Base-by-base conservation (phyloP, 2,113 vertebrate genomes). In the Vidua chalybeata region DNA sequence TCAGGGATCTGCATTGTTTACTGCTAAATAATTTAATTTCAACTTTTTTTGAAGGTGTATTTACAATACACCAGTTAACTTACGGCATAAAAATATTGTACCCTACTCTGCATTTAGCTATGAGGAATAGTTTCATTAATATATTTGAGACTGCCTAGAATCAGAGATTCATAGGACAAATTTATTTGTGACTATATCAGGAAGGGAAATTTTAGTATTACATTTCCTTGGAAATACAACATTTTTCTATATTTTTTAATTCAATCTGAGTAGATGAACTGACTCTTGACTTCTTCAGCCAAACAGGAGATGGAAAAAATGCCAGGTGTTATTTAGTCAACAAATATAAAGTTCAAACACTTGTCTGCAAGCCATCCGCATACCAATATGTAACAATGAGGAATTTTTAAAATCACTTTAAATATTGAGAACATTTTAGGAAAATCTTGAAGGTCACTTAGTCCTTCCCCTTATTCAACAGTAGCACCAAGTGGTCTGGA, bases 391-490 rank as follows among this genome's bases (percentile, higher is more conserved):
- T 23, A 56, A 17, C 20, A 59, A 61, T 52, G 41, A 64, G 68
- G 11, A 45, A 3, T 2, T 52, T 27, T 62, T 10, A 5, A 1
- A 55, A 55, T 73, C 59, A 24, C 3, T 76, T 81, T 4, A 27
- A 74, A 43, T 45, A 52, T 11, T 30, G 37, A 45, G 20, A 2
- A 30, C 4, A 48, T 73, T 68, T 28, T 12, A 52, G 9, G 5
- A 28, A 76, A 64, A 77, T 64, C 31, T 27, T 24, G 15, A 56
- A 67, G 33, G 15, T 37, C 31, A 37, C 13, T 17, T 5, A 73
- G 6, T 1, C 1, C 6, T 77, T 76, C 9, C 8, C 2, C 3
- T 68, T 37, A 46, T 20, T 69, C 8, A 23, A 3, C 2, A 79
- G 28, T 16, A 63, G 12, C 24, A 75, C 30, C 6, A 31, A 67